These are phyloP conservation scores for Heptranchias perlo DNA, from an alignment of 2,113 vertebrate genomes.

Conservation along the genomic window DNA sequence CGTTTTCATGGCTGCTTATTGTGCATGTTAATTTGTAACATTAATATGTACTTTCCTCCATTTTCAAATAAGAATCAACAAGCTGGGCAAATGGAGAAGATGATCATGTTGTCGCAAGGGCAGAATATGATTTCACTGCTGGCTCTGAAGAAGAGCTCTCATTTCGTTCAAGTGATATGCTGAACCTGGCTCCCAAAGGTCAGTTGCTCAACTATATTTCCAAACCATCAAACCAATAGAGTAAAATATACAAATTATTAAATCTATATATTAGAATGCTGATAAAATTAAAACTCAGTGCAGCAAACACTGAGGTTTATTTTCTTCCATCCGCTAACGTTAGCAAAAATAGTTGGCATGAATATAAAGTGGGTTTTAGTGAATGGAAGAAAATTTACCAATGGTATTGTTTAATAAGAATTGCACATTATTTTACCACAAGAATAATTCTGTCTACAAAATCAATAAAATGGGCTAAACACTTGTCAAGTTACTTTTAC, in stretches of 20 bases:
- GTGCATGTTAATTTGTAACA: not conserved
- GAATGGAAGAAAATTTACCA: too few relatives aligned
- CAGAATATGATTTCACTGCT: constrained; percentile 84
- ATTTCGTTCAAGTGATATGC: constrained; percentile 80
- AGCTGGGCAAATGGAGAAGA: constrained; percentile 89
- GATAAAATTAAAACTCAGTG: not conserved
- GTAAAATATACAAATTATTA: not conserved
- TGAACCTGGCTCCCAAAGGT: constrained; percentile 94
- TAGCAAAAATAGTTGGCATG: not conserved
- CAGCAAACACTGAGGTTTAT: not conserved
- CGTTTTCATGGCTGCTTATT: not conserved
- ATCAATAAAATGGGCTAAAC: too few relatives aligned
- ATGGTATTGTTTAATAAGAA: too few relatives aligned
- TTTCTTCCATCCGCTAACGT: not conserved
- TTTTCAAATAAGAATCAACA: constrained; percentile 50
- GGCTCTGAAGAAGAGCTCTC: constrained; percentile 91
- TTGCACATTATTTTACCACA: too few relatives aligned
- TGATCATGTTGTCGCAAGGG: constrained; percentile 89
- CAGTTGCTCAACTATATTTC: constrained; percentile 34
- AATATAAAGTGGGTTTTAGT: too few relatives aligned
- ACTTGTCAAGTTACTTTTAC: too few relatives aligned
- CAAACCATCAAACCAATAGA: not conserved
- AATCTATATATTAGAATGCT: not conserved
- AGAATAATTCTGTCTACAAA: too few relatives aligned
- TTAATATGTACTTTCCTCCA: constrained; percentile 36